Conservation (phyloP, 2,888 invertebrate genomes). For the Andrena marginata region DNA sequence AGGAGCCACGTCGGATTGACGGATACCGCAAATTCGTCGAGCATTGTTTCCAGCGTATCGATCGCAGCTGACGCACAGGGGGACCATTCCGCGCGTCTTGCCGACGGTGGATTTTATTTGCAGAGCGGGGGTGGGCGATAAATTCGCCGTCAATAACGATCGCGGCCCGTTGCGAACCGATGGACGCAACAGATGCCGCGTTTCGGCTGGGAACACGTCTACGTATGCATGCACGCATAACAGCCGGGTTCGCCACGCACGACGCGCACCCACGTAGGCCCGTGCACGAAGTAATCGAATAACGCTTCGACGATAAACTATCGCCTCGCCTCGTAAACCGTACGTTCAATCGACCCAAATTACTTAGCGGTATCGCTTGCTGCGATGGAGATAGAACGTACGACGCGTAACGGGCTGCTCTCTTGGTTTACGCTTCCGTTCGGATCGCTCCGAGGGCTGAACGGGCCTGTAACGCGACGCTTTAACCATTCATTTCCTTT, state of each 20-base stretch:
- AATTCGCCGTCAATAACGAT: slow-evolving; percentile 66
- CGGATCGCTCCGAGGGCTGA: neutral
- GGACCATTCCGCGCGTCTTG: slow-evolving; percentile 49
- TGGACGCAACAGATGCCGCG: slow-evolving; percentile 68
- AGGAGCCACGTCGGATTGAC: slow-evolving; percentile 27
- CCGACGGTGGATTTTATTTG: slow-evolving; percentile 66
- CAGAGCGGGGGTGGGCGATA: slow-evolving; percentile 41
- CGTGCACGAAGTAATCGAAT: slow-evolving; percentile 55
- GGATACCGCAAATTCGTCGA: slow-evolving; percentile 47
- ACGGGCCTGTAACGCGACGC: too few relatives aligned
- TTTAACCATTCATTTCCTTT: too few relatives aligned
- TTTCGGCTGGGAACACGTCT: neutral
- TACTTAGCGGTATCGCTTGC: slow-evolving; percentile 30
- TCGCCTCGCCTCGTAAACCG: slow-evolving; percentile 43
- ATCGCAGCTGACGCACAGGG: slow-evolving; percentile 31
- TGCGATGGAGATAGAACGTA: slow-evolving; percentile 24
- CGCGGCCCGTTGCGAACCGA: slow-evolving; percentile 57
- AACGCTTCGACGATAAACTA: slow-evolving; percentile 56
- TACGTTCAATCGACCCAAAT: slow-evolving; percentile 47
- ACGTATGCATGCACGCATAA: neutral
- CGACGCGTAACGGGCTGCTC: neutral
- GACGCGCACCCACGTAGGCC: slow-evolving; percentile 8
- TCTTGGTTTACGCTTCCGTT: neutral
- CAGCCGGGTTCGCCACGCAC: neutral
- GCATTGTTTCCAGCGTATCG: slow-evolving; percentile 50